Conservation (phyloP, 2,797 vertebrate species). For the Helostoma temminkii region DNA sequence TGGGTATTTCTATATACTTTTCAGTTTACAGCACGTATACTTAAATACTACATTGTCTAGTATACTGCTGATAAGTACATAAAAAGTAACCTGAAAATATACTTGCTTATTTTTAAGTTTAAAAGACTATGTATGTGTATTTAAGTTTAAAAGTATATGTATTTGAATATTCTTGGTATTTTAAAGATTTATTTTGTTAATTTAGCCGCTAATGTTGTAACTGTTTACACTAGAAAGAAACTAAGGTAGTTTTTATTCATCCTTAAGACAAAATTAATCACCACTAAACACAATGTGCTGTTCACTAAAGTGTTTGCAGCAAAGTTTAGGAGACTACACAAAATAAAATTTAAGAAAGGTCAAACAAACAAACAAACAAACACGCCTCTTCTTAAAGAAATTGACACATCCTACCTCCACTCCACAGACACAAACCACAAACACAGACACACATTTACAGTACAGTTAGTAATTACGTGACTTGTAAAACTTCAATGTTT, state of each 20-base stretch:
- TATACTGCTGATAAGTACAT: too few relatives aligned
- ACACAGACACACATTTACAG: background rate
- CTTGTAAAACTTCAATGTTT: background rate
- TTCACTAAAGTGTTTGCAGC: too few relatives aligned
- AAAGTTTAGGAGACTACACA: background rate
- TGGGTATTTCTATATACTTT: too few relatives aligned
- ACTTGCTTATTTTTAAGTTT: too few relatives aligned
- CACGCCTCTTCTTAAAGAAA: background rate
- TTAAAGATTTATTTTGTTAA: background rate
- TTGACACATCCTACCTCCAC: slow-evolving; percentile 15
- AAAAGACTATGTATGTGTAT: too few relatives aligned
- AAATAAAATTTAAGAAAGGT: background rate
- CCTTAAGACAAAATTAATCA: too few relatives aligned
- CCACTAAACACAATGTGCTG: too few relatives aligned
- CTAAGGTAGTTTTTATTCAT: slow-evolving; percentile 2
- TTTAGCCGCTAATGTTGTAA: background rate
- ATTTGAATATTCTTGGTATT: too few relatives aligned
- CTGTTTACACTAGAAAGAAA: background rate
- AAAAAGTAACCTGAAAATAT: too few relatives aligned
- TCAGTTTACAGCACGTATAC: too few relatives aligned
- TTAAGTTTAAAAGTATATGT: too few relatives aligned
- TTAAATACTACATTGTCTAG: too few relatives aligned
- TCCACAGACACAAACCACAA: slow-evolving; percentile 14
- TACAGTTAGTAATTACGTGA: background rate
- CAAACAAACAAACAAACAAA: background rate